These are phyloP conservation scores for Sphyrna mokarran DNA, from an alignment of 2,113 vertebrate genomes.

Conservation along the genomic window DNA sequence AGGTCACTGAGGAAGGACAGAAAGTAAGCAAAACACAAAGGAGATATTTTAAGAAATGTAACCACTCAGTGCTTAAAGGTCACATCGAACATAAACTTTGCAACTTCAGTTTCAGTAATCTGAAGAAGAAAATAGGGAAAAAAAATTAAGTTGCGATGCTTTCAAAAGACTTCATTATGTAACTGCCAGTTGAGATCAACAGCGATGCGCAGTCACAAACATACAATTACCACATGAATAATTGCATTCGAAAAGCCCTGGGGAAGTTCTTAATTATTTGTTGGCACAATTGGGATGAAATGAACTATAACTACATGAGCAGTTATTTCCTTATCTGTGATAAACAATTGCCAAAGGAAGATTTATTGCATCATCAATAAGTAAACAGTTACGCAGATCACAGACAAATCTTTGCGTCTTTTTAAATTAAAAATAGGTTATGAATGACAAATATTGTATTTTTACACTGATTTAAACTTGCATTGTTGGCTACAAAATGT, in stretches of 20 bases:
- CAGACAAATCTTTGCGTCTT: neutral
- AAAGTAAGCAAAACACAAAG: neutral
- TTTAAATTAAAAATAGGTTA: neutral
- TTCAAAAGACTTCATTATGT: neutral
- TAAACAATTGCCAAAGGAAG: neutral
- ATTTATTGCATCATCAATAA: neutral
- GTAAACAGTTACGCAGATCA: neutral
- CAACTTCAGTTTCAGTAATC: neutral
- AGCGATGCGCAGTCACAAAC: neutral
- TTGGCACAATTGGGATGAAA: neutral
- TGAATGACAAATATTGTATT: neutral
- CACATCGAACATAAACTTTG: neutral
- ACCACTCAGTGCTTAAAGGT: neutral
- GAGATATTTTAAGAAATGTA: neutral
- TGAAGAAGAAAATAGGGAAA: neutral
- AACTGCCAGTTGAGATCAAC: neutral
- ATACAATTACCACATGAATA: neutral
- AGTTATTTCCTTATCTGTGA: neutral
- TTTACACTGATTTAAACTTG: neutral
- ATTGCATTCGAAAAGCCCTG: neutral
- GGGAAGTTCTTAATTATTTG: neutral
- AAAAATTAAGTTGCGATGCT: neutral
- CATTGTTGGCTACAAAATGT: neutral
- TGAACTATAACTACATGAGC: neutral
- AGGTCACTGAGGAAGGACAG: neutral